phyloP scores from a whole-genome alignment of 1,140 invertebrate genomes.

The Gryon sp. region DNA sequence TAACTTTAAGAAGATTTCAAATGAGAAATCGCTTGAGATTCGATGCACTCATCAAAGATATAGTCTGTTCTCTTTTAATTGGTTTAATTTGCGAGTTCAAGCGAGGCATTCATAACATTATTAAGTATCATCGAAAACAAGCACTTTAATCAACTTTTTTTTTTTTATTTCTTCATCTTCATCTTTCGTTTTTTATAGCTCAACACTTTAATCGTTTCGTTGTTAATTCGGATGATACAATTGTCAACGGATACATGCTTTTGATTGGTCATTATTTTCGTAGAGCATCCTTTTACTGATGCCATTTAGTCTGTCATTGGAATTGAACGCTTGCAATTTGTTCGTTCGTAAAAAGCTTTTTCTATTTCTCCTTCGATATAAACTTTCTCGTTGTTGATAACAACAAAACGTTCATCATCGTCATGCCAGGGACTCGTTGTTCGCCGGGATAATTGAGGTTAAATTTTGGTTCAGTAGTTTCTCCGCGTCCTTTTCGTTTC shows the following conservation, averaged over 20 bases:
- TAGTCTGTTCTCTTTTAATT: slow-evolving; percentile 3
- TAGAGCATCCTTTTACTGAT: too few relatives aligned
- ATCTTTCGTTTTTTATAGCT: slow-evolving; percentile 4
- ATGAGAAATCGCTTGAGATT: slow-evolving; percentile 28
- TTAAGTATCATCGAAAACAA: slow-evolving; percentile 59
- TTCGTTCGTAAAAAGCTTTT: too few relatives aligned
- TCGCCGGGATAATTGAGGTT: slow-evolving; percentile 67
- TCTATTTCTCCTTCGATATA: too few relatives aligned
- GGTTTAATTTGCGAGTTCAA: slow-evolving; percentile 10
- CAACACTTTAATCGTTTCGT: slow-evolving; percentile 20
- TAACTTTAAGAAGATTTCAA: too few relatives aligned
- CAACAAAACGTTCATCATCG: slow-evolving; percentile 27
- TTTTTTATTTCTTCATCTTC: background rate
- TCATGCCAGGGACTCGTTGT: slow-evolving; percentile 69
- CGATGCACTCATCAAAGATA: slow-evolving; percentile 11
- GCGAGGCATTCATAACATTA: slow-evolving; percentile 29
- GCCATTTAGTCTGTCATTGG: too few relatives aligned
- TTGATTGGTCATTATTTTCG: background rate
- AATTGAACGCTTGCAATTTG: too few relatives aligned
- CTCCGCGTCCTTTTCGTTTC: slow-evolving; percentile 71
- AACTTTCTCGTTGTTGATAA: slow-evolving; percentile 21
- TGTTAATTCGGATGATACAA: slow-evolving; percentile 15
- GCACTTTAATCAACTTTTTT: slow-evolving; percentile 2
- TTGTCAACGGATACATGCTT: background rate
- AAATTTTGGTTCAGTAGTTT: slow-evolving; percentile 70